These are phyloP conservation scores for Cirrhinus molitorella DNA, from an alignment of 2,797 vertebrate species.

Conservation along the genomic window DNA sequence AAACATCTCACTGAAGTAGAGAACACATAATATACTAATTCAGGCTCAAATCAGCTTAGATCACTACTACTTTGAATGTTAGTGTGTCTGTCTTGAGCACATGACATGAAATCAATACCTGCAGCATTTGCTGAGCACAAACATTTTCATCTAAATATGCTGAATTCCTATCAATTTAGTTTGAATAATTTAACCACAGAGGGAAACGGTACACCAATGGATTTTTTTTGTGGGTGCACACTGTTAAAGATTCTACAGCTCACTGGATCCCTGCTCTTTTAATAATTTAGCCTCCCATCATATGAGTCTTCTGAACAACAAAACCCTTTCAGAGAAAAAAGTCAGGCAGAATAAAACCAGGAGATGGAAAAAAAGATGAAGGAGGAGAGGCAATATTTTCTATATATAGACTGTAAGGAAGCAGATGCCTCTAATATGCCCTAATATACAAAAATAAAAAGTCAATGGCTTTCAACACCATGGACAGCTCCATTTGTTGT, in stretches of 20 bases:
- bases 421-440: background rate
- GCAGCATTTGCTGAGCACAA: background rate
- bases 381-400: background rate
- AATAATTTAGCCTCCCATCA: conserved; percentile 57
- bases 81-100: too few relatives aligned
- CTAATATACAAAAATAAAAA: background rate
- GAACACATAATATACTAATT: background rate
- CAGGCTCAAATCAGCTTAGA: too few relatives aligned
- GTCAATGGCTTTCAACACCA: conserved; percentile 58
- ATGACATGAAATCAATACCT: background rate
- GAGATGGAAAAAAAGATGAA: background rate
- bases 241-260: background rate
- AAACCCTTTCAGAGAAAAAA: conserved; percentile 54
- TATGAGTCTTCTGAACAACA: conserved; percentile 38
- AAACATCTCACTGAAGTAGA: background rate
- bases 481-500: conserved; percentile 50
- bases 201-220: background rate
- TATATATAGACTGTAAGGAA: conserved; percentile 20
- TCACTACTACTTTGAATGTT: background rate
- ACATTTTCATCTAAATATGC: background rate
- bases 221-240: background rate
- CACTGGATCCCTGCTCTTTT: background rate
- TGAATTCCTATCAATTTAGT: background rate
- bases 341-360: conserved; percentile 5
- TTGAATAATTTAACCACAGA: background rate